A percentile compares a stretch with the other conserved stretches of the same genome.
Conservation (phyloP, 2,113 vertebrate genomes). For the Antechinus flavipes region DNA sequence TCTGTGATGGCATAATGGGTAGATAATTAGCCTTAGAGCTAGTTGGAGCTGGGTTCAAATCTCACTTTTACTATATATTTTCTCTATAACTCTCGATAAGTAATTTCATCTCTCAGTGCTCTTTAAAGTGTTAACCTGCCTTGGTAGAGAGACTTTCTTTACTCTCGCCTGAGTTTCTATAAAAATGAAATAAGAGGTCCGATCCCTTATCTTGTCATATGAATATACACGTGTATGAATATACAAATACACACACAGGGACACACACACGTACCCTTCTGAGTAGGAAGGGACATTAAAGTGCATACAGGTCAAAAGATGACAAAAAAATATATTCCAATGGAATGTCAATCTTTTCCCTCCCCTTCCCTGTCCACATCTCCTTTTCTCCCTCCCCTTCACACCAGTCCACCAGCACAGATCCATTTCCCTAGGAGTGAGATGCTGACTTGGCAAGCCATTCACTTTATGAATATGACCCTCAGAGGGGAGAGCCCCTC, state of each 20-base stretch:
- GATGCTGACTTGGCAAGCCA: slow-evolving; percentile 90
- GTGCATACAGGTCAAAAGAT: background rate
- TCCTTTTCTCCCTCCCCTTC: slow-evolving; percentile 58
- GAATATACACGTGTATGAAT: background rate
- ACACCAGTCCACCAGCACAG: background rate
- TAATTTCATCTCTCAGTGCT: background rate
- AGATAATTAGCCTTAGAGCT: background rate
- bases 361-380: background rate
- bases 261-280: slow-evolving; percentile 25
- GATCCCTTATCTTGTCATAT: background rate
- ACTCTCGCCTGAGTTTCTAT: background rate
- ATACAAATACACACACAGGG: too few species aligned
- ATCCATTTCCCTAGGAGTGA: slow-evolving; percentile 81
- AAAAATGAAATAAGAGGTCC: background rate
- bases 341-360: slow-evolving; percentile 7
- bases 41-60: background rate
- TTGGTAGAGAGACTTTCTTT: background rate
- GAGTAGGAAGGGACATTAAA: slow-evolving; percentile 52
- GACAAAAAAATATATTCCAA: slow-evolving; percentile 24
- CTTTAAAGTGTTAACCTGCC: background rate
- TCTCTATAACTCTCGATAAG: background rate
- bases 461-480: slow-evolving; percentile 89
- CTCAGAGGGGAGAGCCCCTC: slow-evolving; percentile 85
- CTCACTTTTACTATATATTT: background rate
- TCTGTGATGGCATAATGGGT: background rate